These are phyloP conservation scores for Agriopis marginaria DNA, from an alignment of 2,888 invertebrate genomes.

Conservation along the genomic window DNA sequence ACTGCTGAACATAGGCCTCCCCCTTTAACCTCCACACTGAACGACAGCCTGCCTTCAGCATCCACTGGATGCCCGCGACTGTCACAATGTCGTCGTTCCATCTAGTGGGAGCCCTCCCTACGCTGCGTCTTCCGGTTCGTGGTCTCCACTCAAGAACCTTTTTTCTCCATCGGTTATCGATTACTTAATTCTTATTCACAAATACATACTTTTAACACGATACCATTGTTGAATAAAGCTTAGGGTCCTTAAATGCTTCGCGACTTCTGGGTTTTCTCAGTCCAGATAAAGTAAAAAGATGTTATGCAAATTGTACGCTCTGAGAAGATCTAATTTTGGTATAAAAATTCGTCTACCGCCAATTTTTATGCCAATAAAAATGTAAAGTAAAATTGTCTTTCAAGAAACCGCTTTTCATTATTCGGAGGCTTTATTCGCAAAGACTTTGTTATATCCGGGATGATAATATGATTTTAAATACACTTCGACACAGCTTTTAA, in stretches of 20 bases:
- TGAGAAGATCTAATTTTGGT: constrained; percentile 7
- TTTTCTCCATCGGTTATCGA: no score
- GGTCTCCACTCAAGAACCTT: no score
- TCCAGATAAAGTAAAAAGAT: constrained; percentile 12
- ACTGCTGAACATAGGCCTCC: no score
- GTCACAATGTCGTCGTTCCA: no score
- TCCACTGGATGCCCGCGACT: no score
- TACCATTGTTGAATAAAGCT: neutral
- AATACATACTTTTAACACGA: neutral
- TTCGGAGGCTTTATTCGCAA: neutral
- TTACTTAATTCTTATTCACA: neutral
- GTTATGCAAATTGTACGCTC: constrained; percentile 23
- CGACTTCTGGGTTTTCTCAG: neutral
- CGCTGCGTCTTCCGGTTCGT: no score
- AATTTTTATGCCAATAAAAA: constrained; percentile 21
- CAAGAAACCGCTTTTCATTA: constrained; percentile 8
- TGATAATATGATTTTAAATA: neutral
- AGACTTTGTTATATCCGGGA: neutral
- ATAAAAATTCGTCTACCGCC: constrained; percentile 10
- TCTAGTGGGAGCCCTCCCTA: no score
- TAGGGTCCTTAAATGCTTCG: neutral
- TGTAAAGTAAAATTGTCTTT: constrained; percentile 6
- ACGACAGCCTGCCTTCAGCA: no score
- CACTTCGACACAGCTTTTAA: neutral
- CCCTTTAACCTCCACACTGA: no score